Conservation (phyloP, 2,113 vertebrate genomes). For the Siniperca chuatsi region DNA sequence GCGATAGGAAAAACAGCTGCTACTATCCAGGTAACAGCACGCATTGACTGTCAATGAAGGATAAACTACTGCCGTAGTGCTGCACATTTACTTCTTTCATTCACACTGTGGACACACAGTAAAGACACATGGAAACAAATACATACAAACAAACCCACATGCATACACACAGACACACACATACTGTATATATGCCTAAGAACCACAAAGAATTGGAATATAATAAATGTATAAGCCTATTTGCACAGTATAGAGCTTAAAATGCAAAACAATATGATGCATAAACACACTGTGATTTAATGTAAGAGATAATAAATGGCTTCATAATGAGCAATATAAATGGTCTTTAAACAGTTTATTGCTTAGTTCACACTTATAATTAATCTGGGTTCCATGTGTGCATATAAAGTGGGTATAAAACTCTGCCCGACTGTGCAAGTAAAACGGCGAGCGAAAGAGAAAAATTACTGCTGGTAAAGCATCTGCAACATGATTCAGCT, state of each 20-base stretch:
- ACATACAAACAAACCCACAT: conserved; percentile 29
- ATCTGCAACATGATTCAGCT: conserved; percentile 61
- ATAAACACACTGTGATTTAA: conserved; percentile 75
- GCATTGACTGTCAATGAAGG: conserved; percentile 71
- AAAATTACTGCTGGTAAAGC: conserved; percentile 71
- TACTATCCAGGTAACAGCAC: conserved; percentile 71
- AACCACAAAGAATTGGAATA: conserved; percentile 51
- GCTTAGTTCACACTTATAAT: conserved; percentile 82
- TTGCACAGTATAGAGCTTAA: conserved; percentile 58
- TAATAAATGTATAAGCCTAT: conserved; percentile 65
- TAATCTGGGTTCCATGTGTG: conserved; percentile 77
- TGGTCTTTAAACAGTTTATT: conserved; percentile 79
- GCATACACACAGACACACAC: conserved; percentile 6
- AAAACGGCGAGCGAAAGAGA: conserved; percentile 49
- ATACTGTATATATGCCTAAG: conserved; percentile 1
- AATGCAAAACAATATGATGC: conserved; percentile 74
- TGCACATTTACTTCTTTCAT: conserved; percentile 49
- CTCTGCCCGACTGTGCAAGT: conserved; percentile 51
- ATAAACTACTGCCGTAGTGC: conserved; percentile 62
- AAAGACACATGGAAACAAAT: background rate
- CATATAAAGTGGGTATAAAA: conserved; percentile 74
- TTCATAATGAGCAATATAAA: conserved; percentile 81
- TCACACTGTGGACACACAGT: conserved; percentile 40
- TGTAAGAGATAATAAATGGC: conserved; percentile 78
- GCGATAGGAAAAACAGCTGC: conserved; percentile 72